phyloP scores from a whole-genome alignment of 2,797 vertebrate species.

The Pangasius larnaudii region DNA sequence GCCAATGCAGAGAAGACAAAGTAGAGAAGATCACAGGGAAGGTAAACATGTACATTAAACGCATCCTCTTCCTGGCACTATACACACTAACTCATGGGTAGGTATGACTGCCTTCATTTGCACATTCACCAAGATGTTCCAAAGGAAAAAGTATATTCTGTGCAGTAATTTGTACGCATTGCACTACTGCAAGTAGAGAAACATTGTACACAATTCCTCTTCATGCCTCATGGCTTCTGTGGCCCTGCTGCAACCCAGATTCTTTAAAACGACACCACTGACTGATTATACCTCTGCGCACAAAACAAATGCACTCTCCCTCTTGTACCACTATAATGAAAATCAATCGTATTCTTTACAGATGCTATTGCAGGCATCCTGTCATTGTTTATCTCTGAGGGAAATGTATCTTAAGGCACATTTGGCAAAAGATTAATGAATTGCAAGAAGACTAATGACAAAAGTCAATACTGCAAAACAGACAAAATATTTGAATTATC shows the following conservation, averaged over 20 bases:
- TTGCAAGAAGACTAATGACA: conserved; percentile 49
- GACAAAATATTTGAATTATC: conserved; percentile 19
- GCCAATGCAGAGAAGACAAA: background rate
- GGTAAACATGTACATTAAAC: background rate
- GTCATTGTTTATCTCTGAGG: conserved; percentile 53
- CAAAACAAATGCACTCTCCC: conserved; percentile 76
- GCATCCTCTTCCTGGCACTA: background rate
- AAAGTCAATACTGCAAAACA: conserved; percentile 39
- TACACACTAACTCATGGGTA: background rate
- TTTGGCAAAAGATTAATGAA: conserved; percentile 50
- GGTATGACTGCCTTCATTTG: conserved; percentile 18
- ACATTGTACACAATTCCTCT: conserved; percentile 54
- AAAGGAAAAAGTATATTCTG: background rate
- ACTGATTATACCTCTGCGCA: conserved; percentile 78
- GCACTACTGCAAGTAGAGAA: conserved; percentile 42
- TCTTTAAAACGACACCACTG: conserved; percentile 76
- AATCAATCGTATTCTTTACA: conserved; percentile 76
- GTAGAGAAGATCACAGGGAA: background rate
- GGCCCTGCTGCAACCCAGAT: conserved; percentile 64
- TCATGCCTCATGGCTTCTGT: conserved; percentile 56
- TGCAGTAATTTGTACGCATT: background rate
- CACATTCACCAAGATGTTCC: background rate
- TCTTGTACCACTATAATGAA: conserved; percentile 70
- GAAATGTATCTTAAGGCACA: conserved; percentile 53
- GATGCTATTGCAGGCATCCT: conserved; percentile 66